Percentiles rank a stretch among this genome's conserved stretches.
phyloP scores from a whole-genome alignment of 2,888 invertebrate genomes.

The Stegana nigrithorax region DNA sequence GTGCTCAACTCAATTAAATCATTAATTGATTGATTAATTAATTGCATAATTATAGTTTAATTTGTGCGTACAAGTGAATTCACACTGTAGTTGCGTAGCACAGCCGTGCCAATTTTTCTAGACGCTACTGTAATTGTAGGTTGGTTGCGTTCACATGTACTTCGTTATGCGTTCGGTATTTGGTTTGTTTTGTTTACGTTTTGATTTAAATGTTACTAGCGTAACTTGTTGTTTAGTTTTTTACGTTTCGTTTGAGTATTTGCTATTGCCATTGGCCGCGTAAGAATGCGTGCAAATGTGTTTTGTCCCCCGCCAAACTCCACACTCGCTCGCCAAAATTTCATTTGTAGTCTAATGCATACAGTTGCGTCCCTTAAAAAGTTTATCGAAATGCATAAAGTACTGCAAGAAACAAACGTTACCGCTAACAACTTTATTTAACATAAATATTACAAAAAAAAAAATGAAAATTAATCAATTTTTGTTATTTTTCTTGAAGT shows the following conservation, averaged over 20 bases:
- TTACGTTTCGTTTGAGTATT: background rate
- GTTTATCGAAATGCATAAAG: slow-evolving; percentile 50
- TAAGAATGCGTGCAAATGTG: no score
- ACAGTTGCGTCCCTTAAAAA: background rate
- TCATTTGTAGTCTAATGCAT: slow-evolving; percentile 8
- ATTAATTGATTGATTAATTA: slow-evolving; percentile 24
- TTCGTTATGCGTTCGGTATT: background rate
- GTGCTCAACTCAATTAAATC: slow-evolving; percentile 29
- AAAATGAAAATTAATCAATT: slow-evolving; percentile 23
- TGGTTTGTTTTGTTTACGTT: background rate
- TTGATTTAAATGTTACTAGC: background rate
- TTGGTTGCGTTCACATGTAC: background rate
- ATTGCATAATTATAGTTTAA: no score
- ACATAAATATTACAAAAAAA: no score
- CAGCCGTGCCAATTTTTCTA: background rate
- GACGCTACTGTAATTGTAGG: slow-evolving; percentile 7
- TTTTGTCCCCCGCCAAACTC: background rate
- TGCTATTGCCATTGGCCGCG: background rate
- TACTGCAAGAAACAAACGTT: no score
- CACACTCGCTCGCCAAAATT: background rate
- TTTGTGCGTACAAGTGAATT: slow-evolving; percentile 17
- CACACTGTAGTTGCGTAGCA: background rate
- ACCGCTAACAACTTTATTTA: slow-evolving; percentile 16
- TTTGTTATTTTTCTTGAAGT: slow-evolving; percentile 17
- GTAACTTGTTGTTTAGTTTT: background rate